A percentile compares a stretch with the other conserved stretches of the same genome.
phyloP scores from a whole-genome alignment of 2,113 vertebrate genomes.

The Gymnocephalus cernua region DNA sequence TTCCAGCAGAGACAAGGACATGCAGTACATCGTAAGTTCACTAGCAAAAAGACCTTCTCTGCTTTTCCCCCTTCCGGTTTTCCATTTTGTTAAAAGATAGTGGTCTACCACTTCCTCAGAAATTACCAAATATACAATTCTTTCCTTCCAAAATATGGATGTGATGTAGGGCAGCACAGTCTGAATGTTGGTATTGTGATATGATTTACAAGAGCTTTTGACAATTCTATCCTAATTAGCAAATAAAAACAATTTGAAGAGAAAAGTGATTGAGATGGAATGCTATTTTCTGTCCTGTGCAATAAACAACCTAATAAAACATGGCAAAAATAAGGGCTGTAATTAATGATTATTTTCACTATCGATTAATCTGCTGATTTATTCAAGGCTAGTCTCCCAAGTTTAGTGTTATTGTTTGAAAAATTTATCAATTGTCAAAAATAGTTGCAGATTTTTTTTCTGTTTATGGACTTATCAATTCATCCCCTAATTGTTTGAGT shows the following conservation, averaged over 20 bases:
- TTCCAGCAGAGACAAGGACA: slow-evolving; percentile 76
- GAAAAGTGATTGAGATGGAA: background rate
- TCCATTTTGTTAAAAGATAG: background rate
- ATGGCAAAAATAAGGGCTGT: background rate
- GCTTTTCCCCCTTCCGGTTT: background rate
- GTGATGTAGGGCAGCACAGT: background rate
- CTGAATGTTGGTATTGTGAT: background rate
- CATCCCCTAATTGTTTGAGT: background rate
- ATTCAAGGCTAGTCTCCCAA: background rate
- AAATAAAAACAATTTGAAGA: slow-evolving; percentile 1
- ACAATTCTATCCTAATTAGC: background rate
- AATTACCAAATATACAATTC: background rate
- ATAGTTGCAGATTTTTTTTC: background rate
- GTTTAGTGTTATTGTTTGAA: background rate
- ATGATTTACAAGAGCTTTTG: background rate
- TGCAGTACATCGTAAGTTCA: slow-evolving; percentile 75
- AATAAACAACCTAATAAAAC: background rate
- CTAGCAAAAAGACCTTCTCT: slow-evolving; percentile 10
- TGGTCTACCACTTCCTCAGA: background rate
- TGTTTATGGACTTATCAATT: background rate
- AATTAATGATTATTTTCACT: background rate
- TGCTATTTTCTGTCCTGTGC: background rate
- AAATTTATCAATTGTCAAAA: background rate
- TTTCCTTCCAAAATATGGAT: background rate
- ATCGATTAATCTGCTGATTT: background rate